A percentile compares a stretch with the other conserved stretches of the same genome.
Evolutionary conservation across 1,140 invertebrate genomes (phyloP).

Genomic region (Drosophila equinoxialis): DNA sequence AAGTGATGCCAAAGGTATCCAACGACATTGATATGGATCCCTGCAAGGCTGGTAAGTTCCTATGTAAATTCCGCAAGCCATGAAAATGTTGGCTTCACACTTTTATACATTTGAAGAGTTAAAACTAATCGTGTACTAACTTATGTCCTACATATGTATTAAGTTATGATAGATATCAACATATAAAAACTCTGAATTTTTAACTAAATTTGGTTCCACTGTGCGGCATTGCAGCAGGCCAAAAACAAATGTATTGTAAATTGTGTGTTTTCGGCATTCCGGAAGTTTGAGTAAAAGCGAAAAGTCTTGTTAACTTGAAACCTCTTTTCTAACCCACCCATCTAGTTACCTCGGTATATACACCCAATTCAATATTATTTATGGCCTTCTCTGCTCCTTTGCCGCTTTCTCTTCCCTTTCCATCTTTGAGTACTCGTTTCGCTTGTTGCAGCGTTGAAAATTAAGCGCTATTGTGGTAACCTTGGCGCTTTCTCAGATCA

Average conservation of each 20-base stretch:
- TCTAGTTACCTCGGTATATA: not conserved
- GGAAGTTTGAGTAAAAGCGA: conserved; percentile 65
- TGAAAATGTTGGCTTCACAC: conserved; percentile 28
- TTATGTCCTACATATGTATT: too few species aligned
- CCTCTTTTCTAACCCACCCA: conserved; percentile 12
- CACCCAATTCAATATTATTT: conserved; percentile 48
- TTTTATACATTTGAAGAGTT: conserved; percentile 15
- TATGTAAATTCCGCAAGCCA: conserved; percentile 1
- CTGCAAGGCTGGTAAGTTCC: conserved; percentile 91
- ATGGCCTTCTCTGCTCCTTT: conserved; percentile 22
- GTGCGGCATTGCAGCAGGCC: conserved; percentile 22
- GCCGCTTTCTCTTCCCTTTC: not conserved
- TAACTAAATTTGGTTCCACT: conserved; percentile 5
- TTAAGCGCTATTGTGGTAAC: conserved; percentile 71
- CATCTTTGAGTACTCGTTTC: not conserved
- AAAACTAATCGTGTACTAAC: too few species aligned
- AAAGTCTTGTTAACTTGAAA: conserved; percentile 72
- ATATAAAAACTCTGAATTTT: too few species aligned
- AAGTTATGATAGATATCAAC: too few species aligned
- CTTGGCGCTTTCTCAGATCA: conserved; percentile 40
- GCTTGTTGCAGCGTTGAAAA: conserved; percentile 66
- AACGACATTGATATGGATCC: conserved; percentile 92
- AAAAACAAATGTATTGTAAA: conserved; percentile 58
- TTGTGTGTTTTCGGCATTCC: conserved; percentile 57
- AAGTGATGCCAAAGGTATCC: conserved; percentile 88